A percentile compares a stretch with the other conserved stretches of the same genome.
phyloP scores from a whole-genome alignment of 2,113 vertebrate genomes.

The Acrocephalus arundinaceus region DNA sequence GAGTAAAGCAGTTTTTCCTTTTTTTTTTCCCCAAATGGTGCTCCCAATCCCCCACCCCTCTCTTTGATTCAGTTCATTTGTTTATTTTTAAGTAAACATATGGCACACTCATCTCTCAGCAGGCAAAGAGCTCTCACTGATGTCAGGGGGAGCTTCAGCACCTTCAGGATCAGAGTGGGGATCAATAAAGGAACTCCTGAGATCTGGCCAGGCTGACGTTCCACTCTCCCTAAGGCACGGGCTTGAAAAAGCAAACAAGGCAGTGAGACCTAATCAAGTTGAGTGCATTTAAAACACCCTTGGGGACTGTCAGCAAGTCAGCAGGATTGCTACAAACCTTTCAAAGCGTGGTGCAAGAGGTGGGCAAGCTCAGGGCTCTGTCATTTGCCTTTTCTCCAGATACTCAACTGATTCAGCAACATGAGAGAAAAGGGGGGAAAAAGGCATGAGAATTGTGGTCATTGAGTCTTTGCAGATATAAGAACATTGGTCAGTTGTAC shows the following conservation, averaged over 20 bases:
- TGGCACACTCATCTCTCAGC: not conserved
- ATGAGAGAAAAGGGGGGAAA: not conserved
- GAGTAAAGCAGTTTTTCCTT: not conserved
- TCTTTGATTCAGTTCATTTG: not conserved
- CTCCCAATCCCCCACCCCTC: not conserved
- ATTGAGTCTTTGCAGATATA: not conserved
- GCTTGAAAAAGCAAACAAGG: not conserved
- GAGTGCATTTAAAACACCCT: not conserved
- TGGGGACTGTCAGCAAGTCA: not conserved
- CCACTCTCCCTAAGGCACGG: not conserved
- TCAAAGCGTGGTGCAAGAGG: not conserved
- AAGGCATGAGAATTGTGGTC: not conserved
- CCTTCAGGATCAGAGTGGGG: not conserved
- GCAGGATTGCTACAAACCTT: not conserved
- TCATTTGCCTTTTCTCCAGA: conserved; percentile 1
- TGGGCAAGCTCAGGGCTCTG: not conserved
- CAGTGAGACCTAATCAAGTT: not conserved
- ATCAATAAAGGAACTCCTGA: not conserved
- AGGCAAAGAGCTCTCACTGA: not conserved
- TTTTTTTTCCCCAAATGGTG: not conserved
- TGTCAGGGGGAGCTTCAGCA: not conserved
- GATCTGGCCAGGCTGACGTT: not conserved
- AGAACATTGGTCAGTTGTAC: not conserved
- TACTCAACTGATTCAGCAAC: not conserved
- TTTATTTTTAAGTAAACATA: not conserved